These are phyloP conservation scores for Ormyrus thymus DNA, from an alignment of 2,888 invertebrate species.

Conservation along the genomic window DNA sequence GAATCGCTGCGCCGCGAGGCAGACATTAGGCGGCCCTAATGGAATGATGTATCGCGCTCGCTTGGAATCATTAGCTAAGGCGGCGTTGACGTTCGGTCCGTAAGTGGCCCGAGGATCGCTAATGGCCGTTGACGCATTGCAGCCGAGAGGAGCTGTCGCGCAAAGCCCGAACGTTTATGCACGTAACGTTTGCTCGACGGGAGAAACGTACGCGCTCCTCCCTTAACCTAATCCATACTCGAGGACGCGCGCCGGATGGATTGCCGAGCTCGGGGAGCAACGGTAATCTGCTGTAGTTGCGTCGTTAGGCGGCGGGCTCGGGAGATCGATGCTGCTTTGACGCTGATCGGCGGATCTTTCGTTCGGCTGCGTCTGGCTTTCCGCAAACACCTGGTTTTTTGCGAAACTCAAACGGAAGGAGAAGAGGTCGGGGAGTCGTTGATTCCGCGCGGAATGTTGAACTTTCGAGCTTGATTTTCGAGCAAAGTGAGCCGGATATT, in stretches of 20 bases:
- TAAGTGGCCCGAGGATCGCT: constrained; percentile 42
- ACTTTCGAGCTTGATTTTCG: no score
- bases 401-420: no score
- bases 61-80: constrained; percentile 26
- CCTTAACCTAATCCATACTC: constrained; percentile 31
- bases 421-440: no score
- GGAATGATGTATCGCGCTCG: constrained; percentile 16
- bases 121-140: constrained; percentile 44
- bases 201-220: background rate
- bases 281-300: constrained; percentile 19
- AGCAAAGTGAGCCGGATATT: no score
- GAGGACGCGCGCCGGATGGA: background rate
- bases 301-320: background rate
- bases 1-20: no score
- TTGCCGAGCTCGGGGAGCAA: background rate
- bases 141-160: constrained; percentile 22
- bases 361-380: no score
- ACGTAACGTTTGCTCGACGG: background rate
- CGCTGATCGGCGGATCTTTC: no score
- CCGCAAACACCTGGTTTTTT: no score
- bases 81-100: constrained; percentile 1
- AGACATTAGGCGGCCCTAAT: constrained; percentile 1
- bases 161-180: background rate
- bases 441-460: no score
- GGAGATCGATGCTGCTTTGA: no score